Evolutionary conservation across 2,888 invertebrate genomes (phyloP).

Genomic region (Galeopsomyia nigrocyanea): DNA sequence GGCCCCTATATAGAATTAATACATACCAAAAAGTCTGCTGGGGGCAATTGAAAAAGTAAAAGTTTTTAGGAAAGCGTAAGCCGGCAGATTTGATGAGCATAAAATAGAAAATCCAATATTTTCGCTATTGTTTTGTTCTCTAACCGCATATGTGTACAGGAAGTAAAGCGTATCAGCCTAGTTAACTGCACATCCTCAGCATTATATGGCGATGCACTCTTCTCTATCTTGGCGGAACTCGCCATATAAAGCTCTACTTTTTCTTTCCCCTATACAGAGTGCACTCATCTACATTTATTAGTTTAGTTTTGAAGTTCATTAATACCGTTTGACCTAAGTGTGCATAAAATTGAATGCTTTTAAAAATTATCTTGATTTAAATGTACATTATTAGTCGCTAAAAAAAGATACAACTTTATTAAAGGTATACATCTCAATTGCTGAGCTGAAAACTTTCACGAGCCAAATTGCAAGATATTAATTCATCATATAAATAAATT

Average conservation of each 20-base stretch:
- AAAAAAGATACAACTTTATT: no score
- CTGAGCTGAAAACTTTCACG: no score
- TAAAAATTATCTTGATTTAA: no score
- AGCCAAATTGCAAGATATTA: no score
- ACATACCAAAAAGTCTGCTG: conserved; percentile 14
- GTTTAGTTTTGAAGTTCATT: neutral
- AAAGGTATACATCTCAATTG: no score
- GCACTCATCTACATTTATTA: neutral
- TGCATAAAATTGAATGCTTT: no score
- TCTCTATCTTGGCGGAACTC: conserved; percentile 8
- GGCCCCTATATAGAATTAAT: conserved; percentile 20
- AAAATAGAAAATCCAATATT: conserved; percentile 34
- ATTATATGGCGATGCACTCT: neutral
- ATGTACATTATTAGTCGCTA: no score
- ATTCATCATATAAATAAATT: no score
- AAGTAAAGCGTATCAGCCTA: conserved; percentile 25
- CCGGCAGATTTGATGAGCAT: neutral
- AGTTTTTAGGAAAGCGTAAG: conserved; percentile 23
- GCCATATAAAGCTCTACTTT: conserved; percentile 28
- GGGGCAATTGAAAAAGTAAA: conserved; percentile 23
- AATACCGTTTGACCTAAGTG: neutral
- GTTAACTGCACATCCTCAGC: conserved; percentile 5
- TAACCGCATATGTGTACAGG: neutral
- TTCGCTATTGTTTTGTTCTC: conserved; percentile 27
- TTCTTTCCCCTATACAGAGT: conserved; percentile 12